Evolutionary conservation across 2,113 vertebrate species (phyloP).

Genomic region (Nothocercus julius): DNA sequence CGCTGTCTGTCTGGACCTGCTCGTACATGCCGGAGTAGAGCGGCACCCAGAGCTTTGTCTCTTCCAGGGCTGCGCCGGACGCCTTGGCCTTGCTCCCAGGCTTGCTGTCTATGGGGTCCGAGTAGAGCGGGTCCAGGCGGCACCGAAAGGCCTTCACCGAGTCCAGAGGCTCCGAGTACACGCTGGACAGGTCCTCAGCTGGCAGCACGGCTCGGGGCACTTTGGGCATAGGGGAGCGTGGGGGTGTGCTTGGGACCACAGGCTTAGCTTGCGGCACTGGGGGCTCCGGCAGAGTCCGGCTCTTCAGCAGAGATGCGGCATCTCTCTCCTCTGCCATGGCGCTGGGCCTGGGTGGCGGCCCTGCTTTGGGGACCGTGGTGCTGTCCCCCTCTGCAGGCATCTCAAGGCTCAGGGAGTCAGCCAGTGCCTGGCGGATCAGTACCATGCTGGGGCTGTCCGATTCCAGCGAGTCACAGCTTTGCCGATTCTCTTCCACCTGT

Average conservation of each 20-base stretch:
- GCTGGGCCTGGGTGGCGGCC: conserved; percentile 63
- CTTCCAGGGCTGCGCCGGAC: not conserved
- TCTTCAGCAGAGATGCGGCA: conserved; percentile 55
- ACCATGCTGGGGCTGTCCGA: conserved; percentile 62
- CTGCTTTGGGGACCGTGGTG: not conserved
- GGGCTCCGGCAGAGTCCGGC: conserved; percentile 82
- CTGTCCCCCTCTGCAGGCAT: not conserved
- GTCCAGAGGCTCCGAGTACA: conserved; percentile 93
- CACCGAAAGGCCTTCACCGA: conserved; percentile 75
- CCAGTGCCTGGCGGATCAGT: conserved; percentile 69
- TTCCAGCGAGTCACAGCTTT: conserved; percentile 75
- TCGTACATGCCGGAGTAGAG: conserved; percentile 81
- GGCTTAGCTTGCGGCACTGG: conserved; percentile 42
- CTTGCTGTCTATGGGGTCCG: conserved; percentile 88
- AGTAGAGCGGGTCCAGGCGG: conserved; percentile 83
- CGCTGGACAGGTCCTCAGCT: conserved; percentile 58
- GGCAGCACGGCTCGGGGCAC: not conserved
- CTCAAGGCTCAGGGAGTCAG: conserved; percentile 64
- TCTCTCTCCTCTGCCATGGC: conserved; percentile 48
- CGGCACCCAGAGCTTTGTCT: not conserved
- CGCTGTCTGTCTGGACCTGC: conserved; percentile 74
- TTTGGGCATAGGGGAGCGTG: conserved; percentile 71
- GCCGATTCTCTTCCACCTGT: conserved; percentile 79
- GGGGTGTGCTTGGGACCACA: conserved; percentile 30
- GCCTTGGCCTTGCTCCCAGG: not conserved